Evolutionary conservation across 1,140 invertebrate genomes (phyloP).

Genomic region (Procambarus virginalis): DNA sequence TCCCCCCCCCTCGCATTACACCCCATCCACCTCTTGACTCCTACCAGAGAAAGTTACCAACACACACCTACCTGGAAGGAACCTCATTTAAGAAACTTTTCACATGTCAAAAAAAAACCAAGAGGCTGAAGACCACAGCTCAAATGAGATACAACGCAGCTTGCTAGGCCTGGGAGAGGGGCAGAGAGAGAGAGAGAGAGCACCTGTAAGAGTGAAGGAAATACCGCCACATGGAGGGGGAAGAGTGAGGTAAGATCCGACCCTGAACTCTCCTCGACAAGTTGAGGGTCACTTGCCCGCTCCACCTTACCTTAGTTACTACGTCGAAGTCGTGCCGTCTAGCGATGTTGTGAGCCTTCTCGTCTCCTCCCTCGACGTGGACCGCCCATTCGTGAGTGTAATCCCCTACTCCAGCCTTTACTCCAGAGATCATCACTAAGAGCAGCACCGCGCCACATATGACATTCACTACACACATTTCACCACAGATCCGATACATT

Average conservation of each 20-base stretch:
- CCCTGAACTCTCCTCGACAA: background rate
- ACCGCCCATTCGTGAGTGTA: conserved; percentile 60
- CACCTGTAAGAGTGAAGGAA: background rate
- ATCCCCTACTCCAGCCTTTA: conserved; percentile 47
- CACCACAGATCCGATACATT: conserved; percentile 13
- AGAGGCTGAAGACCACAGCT: no score
- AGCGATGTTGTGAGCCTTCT: conserved; percentile 60
- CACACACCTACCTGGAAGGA: no score
- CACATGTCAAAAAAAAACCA: no score
- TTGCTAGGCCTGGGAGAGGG: no score
- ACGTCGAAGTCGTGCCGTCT: conserved; percentile 68
- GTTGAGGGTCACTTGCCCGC: background rate
- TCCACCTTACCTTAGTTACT: conserved; percentile 63
- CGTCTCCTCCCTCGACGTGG: conserved; percentile 53
- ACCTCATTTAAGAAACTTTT: no score
- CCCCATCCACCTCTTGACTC: background rate
- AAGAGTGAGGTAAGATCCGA: background rate
- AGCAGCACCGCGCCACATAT: conserved; percentile 12
- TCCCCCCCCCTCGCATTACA: background rate
- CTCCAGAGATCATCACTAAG: conserved; percentile 23
- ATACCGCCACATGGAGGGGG: background rate
- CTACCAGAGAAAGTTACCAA: no score
- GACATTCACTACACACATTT: conserved; percentile 12
- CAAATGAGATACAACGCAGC: no score
- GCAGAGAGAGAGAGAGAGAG: background rate